A percentile compares a stretch with the other conserved stretches of the same genome.
Evolutionary conservation across 2,888 invertebrate species (phyloP).

Genomic region (Hirtodrosophila confusa): DNA sequence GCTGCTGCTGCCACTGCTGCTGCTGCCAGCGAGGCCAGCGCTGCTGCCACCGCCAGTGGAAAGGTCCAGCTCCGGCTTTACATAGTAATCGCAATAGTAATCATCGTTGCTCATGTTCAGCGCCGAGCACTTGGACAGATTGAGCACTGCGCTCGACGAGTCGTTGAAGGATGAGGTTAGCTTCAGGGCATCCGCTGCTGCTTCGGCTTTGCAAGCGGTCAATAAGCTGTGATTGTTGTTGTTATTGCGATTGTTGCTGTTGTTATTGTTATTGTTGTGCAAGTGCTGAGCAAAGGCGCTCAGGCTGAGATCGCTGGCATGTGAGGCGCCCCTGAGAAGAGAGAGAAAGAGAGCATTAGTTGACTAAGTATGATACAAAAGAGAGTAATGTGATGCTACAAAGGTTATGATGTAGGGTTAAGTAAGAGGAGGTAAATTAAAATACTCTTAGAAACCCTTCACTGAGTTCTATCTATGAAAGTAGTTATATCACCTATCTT

Average conservation of each 20-base stretch:
- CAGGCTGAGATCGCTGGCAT: constrained; percentile 78
- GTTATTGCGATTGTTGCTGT: constrained; percentile 60
- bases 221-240: constrained; percentile 49
- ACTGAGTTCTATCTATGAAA: no score
- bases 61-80: constrained; percentile 81
- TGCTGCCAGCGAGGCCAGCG: constrained; percentile 14
- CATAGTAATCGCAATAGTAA: constrained; percentile 76
- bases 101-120: constrained; percentile 74
- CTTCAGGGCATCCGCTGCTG: constrained; percentile 41
- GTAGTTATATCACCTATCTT: no score
- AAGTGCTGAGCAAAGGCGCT: constrained; percentile 75
- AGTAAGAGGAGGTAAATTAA: no score
- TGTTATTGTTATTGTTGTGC: constrained; percentile 53
- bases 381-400: no score
- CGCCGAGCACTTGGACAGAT: constrained; percentile 79
- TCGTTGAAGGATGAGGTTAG: constrained; percentile 72
- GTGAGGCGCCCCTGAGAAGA: constrained; percentile 75
- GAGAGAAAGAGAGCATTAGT: background rate
- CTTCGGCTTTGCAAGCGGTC: constrained; percentile 43
- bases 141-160: constrained; percentile 67
- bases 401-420: no score
- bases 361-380: background rate
- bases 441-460: no score
- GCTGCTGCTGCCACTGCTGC: constrained; percentile 15
- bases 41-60: constrained; percentile 48